Evolutionary conservation across 2,113 vertebrate species (phyloP), one percentile per base, ranked within the genome.

Genomic region (Rostratula benghalensis): DNA sequence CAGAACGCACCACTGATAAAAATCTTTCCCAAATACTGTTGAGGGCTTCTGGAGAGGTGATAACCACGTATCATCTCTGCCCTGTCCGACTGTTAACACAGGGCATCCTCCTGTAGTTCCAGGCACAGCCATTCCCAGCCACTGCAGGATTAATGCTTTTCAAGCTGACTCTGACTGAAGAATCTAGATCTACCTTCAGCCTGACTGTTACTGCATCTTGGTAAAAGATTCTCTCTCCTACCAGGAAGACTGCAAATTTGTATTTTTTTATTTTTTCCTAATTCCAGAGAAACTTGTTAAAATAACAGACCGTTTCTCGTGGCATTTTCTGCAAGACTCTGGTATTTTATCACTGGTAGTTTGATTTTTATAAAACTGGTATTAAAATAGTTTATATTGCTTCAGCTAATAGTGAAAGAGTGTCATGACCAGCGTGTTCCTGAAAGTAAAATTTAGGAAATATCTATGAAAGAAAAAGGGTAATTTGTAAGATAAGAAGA

Each of bases 401-500:
- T 84, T 63, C 50, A 88, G 67, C 90, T 92, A 97, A 97, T 37
- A 90, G 64, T 39, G 93, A 54, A 94, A 96, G 64, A 86, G 67
- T 59, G 92, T 97, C 96, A 94, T 96, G 96, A 96, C 94, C 81
- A 94, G 53, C 0, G 31, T 93, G 82, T 86, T 96, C 89, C 95
- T 95, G 86, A 97, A 97, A 98, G 89, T 94, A 97, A 98, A 95
- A 97, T 98, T 97, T 89, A 89, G 93, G 84, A 92, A 94, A 95
- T 96, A 94, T 91, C 94, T 96, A 93, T 83, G 80, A 96, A 95
- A 95, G 94, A 97, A 97, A 96, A 96, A 96, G 94, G 68, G 76
- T 94, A 97, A 98, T 97, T 97, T 96, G 90, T 97, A 97, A 97
- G 93, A 96, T 91, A 98, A 97, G 95, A 93, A 95, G 91, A 96